A percentile compares a stretch with the other conserved stretches of the same genome.
These are phyloP conservation scores for Lophura nycthemera DNA, from an alignment of 2,113 vertebrate genomes.

Conservation along the genomic window DNA sequence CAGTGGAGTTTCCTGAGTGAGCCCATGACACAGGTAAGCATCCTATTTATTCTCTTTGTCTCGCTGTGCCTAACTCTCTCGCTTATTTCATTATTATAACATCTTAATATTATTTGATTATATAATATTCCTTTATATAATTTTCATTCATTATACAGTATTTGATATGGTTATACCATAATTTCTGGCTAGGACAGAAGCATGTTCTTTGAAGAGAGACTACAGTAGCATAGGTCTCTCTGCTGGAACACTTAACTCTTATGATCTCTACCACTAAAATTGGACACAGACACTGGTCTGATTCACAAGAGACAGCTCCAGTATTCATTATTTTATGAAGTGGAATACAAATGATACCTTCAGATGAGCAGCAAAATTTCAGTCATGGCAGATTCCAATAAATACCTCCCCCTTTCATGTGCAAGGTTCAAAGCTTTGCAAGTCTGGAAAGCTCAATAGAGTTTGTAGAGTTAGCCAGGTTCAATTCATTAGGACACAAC, in stretches of 20 bases:
- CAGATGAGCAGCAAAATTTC: conserved; percentile 75
- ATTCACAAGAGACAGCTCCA: conserved; percentile 76
- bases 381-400: conserved; percentile 78
- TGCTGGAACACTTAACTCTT: conserved; percentile 89
- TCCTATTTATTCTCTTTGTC: too few species aligned
- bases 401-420: conserved; percentile 82
- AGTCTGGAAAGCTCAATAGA: conserved; percentile 81
- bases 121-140: too few species aligned
- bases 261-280: conserved; percentile 81
- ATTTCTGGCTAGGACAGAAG: conserved; percentile 66
- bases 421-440: conserved; percentile 76
- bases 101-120: too few species aligned
- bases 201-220: conserved; percentile 81
- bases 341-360: conserved; percentile 65
- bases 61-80: too few species aligned
- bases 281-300: conserved; percentile 75
- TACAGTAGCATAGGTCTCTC: conserved; percentile 72
- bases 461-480: conserved; percentile 63
- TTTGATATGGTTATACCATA: conserved; percentile 79
- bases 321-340: conserved; percentile 81
- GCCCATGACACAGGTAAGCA: too few species aligned
- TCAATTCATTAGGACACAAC: conserved; percentile 67
- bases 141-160: too few species aligned
- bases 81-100: too few species aligned
- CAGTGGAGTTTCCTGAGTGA: too few species aligned